Conservation (phyloP, 2,113 vertebrate species). For the Triplophysa siluroides region DNA sequence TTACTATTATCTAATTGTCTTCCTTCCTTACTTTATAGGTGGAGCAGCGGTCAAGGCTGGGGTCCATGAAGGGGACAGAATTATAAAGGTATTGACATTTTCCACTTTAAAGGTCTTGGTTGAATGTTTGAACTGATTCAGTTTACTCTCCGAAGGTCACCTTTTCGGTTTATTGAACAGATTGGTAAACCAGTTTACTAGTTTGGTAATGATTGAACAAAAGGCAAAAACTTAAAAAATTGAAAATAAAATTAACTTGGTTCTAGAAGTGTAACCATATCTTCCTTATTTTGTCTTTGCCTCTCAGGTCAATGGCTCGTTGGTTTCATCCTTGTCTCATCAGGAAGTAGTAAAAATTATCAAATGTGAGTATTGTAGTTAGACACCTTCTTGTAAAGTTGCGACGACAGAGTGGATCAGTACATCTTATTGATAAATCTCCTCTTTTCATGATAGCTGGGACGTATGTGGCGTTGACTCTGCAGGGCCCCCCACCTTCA, state of each 20-base stretch:
- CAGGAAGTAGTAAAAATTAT: constrained; percentile 95
- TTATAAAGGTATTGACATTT: constrained; percentile 83
- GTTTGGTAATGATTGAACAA: too few species aligned
- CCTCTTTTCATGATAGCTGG: constrained; percentile 73
- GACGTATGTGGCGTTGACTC: constrained; percentile 86
- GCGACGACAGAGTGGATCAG: neutral
- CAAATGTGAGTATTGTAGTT: constrained; percentile 82
- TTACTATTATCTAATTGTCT: too few species aligned
- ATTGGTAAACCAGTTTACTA: too few species aligned
- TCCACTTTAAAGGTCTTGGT: neutral
- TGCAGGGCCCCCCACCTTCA: constrained; percentile 82
- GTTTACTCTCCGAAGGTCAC: too few species aligned
- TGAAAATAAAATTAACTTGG: too few species aligned
- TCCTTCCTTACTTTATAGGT: constrained; percentile 66
- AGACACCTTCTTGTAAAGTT: neutral
- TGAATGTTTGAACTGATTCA: neutral
- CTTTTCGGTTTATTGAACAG: too few species aligned
- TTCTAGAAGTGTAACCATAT: neutral
- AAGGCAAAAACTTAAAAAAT: too few species aligned
- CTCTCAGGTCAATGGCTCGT: constrained; percentile 86
- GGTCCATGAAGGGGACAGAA: constrained; percentile 92
- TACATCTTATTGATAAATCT: neutral
- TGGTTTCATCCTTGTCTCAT: constrained; percentile 92
- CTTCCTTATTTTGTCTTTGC: neutral
- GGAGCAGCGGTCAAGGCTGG: constrained; percentile 93